Percentiles rank a stretch among this genome's conserved stretches.
Conservation (phyloP, 1,140 invertebrate species). For the Schlechtendalia chinensis region DNA sequence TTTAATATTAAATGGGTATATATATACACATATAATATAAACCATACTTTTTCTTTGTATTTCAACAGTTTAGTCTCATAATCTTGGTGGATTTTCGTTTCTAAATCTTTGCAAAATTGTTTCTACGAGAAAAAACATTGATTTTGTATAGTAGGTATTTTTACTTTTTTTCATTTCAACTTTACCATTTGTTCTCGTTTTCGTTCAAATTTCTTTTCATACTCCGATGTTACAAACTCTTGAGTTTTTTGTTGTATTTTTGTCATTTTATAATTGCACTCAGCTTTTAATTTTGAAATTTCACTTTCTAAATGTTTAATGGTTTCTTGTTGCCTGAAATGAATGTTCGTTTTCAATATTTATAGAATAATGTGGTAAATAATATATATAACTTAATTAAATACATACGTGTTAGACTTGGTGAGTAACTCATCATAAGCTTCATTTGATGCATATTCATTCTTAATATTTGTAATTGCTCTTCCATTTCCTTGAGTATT, state of each 20-base stretch:
- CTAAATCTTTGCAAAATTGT: slow-evolving; percentile 45
- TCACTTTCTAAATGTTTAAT: slow-evolving; percentile 16
- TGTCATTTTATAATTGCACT: slow-evolving; percentile 36
- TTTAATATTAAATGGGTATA: neutral
- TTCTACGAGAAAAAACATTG: slow-evolving; percentile 40
- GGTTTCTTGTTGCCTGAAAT: slow-evolving; percentile 29
- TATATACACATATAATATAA: neutral
- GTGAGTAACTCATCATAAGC: slow-evolving; percentile 1
- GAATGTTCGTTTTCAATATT: neutral
- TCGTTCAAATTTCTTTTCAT: slow-evolving; percentile 44
- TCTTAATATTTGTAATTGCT: neutral
- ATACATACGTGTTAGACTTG: slow-evolving; percentile 30
- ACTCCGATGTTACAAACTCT: slow-evolving; percentile 39
- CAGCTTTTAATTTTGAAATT: slow-evolving; percentile 19
- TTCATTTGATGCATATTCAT: slow-evolving; percentile 8
- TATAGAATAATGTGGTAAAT: no score
- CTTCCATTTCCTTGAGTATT: slow-evolving; percentile 13
- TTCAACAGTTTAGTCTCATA: slow-evolving; percentile 38
- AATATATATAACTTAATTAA: neutral
- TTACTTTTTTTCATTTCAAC: neutral
- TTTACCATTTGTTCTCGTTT: slow-evolving; percentile 44
- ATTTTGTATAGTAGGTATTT: neutral
- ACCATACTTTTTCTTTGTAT: slow-evolving; percentile 47
- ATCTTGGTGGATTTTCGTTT: slow-evolving; percentile 39
- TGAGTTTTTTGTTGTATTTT: slow-evolving; percentile 45